Evolutionary conservation across 1,140 invertebrate species (phyloP), one percentile per base, ranked within the genome.

Genomic region (Periplaneta americana): DNA sequence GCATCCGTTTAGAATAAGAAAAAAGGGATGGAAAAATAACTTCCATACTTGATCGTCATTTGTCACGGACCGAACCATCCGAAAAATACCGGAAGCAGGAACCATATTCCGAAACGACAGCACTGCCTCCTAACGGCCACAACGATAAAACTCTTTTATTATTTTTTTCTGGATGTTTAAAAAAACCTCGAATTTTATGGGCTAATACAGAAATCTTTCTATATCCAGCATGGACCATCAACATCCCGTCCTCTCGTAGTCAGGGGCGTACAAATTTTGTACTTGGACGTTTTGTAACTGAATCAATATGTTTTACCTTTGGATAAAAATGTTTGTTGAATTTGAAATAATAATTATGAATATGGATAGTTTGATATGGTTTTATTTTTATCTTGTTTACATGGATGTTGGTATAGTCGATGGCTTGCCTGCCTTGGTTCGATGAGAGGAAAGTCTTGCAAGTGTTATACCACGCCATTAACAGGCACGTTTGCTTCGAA

Each of bases 171-270:
- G 11, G 15, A 48, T 33, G 37, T 34, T 48, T 74, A 74, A 82
- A 78, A 81, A 78, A 78, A n/a, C 34, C 81, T 66, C 33, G 78
- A 82, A 78, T 79, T 82, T 78, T 82, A 78, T 78, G 76, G 37
- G 79, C 79, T 80, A 80, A 80, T 80, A 80, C 39, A 31, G 79
- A 80, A 80, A 80, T 66, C 76, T 78, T 78, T 78, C 34, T 66
- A 22, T 78, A 36, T 39, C 76, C 36, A 78, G 18, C 28, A 34
- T 28, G 76, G n/a, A 35, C 18, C 34, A 36, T 34, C 76, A 78
- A 78, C 22, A n/a, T 66, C 48, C 5, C 48, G 5, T n/a, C 28
- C 48, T 5, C 10, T n/a, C 13, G 39, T 48, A 9, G 6, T n/a
- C 48, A 66, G 13, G 48, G 22, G 48, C 28, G 48, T 66, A 66